These are phyloP conservation scores for Eristalinus aeneus DNA, from an alignment of 2,888 invertebrate genomes.

Conservation along the genomic window DNA sequence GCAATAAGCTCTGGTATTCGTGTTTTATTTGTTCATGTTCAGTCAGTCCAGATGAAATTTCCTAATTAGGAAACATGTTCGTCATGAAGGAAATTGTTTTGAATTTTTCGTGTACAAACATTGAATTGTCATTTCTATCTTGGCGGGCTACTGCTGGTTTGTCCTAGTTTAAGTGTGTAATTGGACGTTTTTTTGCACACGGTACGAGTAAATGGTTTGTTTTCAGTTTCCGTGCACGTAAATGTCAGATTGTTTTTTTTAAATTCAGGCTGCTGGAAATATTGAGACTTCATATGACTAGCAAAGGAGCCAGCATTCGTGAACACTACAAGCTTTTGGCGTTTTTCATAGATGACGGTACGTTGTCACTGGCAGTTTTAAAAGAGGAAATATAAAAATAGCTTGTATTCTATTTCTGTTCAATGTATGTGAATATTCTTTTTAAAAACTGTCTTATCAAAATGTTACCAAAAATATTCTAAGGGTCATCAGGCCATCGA, in stretches of 20 bases:
- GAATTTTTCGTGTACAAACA: conserved; percentile 43
- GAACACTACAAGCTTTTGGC: too few species aligned
- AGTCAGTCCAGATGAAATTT: conserved; percentile 33
- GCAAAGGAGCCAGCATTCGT: too few species aligned
- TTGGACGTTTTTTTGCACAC: neutral
- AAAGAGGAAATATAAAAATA: neutral
- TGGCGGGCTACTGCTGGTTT: conserved; percentile 26
- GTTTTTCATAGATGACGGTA: too few species aligned
- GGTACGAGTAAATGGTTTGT: neutral
- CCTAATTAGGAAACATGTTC: conserved; percentile 50
- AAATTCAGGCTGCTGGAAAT: neutral
- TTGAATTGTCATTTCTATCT: conserved; percentile 46
- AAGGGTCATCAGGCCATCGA: neutral
- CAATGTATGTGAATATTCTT: neutral
- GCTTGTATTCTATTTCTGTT: neutral
- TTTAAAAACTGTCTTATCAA: neutral
- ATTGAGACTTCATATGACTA: neutral
- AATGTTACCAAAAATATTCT: neutral
- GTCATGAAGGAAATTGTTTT: conserved; percentile 54
- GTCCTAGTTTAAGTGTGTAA: neutral
- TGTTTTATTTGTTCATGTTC: neutral
- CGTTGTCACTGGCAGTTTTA: too few species aligned
- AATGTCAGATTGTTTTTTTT: neutral
- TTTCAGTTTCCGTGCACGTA: neutral
- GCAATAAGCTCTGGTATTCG: conserved; percentile 50